These are phyloP conservation scores for Heliconius charithonia DNA, from an alignment of 2,888 invertebrate genomes.

Conservation along the genomic window DNA sequence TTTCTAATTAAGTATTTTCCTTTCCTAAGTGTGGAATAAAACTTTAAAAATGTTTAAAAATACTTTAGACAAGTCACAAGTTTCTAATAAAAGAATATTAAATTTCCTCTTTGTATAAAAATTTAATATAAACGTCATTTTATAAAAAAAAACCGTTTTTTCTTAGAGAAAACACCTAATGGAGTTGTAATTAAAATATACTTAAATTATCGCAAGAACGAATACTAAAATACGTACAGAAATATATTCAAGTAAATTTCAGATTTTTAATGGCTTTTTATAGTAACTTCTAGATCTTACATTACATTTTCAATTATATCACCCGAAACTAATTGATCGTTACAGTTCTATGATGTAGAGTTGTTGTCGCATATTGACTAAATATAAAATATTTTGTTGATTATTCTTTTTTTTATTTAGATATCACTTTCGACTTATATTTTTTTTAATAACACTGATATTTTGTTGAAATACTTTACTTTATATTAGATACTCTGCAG, in stretches of 20 bases:
- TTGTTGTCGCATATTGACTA: conserved; percentile 12
- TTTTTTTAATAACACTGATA: too few species aligned
- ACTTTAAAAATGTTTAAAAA: too few species aligned
- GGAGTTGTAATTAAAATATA: background rate
- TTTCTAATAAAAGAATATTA: too few species aligned
- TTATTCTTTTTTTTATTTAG: background rate
- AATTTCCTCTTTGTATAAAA: too few species aligned
- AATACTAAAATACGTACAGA: background rate
- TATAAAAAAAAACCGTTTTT: background rate
- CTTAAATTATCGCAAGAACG: background rate
- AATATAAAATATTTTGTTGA: background rate
- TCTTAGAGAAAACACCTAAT: background rate
- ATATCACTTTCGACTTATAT: background rate
- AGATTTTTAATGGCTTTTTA: background rate
- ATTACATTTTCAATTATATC: conserved; percentile 6
- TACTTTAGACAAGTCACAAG: too few species aligned
- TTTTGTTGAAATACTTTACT: background rate
- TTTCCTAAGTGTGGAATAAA: too few species aligned
- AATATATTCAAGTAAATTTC: background rate
- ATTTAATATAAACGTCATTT: background rate
- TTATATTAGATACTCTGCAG: background rate
- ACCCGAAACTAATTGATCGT: conserved; percentile 25
- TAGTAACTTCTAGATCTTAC: background rate
- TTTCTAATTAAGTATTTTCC: too few species aligned
- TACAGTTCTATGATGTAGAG: conserved; percentile 1